phyloP scores from a whole-genome alignment of 2,113 vertebrate species.

The Leucosticte australis region DNA sequence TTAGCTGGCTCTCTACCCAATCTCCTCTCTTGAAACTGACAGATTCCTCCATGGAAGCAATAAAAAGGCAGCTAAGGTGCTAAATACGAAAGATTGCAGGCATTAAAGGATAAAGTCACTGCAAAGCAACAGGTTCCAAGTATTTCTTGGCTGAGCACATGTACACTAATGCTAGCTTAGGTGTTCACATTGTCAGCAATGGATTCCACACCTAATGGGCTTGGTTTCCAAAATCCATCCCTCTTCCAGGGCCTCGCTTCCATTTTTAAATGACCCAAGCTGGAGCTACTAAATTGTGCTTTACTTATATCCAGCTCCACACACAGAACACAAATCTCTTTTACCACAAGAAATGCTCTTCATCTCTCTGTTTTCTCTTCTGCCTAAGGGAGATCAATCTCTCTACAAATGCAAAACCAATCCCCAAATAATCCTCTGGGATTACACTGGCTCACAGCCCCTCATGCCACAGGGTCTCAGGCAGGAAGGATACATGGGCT shows the following conservation, averaged over 20 bases:
- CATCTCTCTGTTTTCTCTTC: not conserved
- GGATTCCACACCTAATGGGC: not conserved
- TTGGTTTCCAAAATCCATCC: not conserved
- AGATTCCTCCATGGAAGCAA: conserved; percentile 3
- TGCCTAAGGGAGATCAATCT: not conserved
- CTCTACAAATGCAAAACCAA: not conserved
- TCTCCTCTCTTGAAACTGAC: not conserved
- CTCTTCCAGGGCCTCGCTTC: not conserved
- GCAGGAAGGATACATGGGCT: not conserved
- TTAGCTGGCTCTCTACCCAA: not conserved
- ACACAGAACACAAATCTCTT: not conserved
- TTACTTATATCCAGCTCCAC: not conserved
- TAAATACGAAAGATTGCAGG: not conserved
- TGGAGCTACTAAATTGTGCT: not conserved
- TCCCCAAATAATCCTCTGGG: not conserved
- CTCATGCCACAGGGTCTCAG: not conserved
- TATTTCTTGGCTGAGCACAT: conserved; percentile 13
- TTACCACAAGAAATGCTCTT: not conserved
- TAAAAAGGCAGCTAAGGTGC: conserved; percentile 30
- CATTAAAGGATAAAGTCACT: conserved; percentile 35
- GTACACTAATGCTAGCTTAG: not conserved
- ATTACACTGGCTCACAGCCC: not conserved
- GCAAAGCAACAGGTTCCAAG: conserved; percentile 5
- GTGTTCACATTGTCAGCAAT: not conserved
- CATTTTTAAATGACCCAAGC: not conserved